Evolutionary conservation across 2,888 invertebrate genomes (phyloP), one percentile per base, ranked within the genome.

Genomic region (Tolmerus cingulatus): DNA sequence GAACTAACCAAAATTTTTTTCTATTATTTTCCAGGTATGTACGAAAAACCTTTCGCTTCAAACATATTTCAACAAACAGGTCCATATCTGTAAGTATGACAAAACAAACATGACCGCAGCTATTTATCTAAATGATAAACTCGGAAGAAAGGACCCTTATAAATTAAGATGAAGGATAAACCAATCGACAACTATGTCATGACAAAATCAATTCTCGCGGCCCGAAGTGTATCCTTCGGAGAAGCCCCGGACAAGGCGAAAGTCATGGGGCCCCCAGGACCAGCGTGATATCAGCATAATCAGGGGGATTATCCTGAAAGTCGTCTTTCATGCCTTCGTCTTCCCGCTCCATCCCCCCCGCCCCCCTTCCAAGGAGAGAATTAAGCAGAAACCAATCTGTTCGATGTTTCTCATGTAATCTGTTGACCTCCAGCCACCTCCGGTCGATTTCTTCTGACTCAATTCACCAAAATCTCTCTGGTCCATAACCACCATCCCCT

Each of bases 311-410:
- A 74, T 12, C n/a, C 46, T 9, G 51, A 43, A 74, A 76, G 37
- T 27, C 74, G 43, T 46, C 76, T 74, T 74, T 86, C 46, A 86
- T 86, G 66, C 40, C 40, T 40, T 40, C 4, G 7, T 40, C n/a
- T n/a, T n/a, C n/a, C n/a, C n/a, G n/a, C n/a, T n/a, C 8, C 12
- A 30, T 30, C 8, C 12, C 40, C 7, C 40, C 9, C 40, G 1
- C 8, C 40, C 40, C 40, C 40, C 74, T 76, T 85, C 43, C 46
- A 43, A 46, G 37, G 43, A 30, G 74, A 76, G 74, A 86, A 86
- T 86, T 86, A 86, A 86, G 74, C 86, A 34, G n/a, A 74, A 74
- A 74, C 76, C 86, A 86, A 86, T 86, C 86, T 86, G 86, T 76
- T 86, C 86, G 43, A 86, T 86, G 86, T 27, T 86, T 86, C 74